Conservation (phyloP, 1,140 invertebrate genomes). For the Nasonia longicornis region DNA sequence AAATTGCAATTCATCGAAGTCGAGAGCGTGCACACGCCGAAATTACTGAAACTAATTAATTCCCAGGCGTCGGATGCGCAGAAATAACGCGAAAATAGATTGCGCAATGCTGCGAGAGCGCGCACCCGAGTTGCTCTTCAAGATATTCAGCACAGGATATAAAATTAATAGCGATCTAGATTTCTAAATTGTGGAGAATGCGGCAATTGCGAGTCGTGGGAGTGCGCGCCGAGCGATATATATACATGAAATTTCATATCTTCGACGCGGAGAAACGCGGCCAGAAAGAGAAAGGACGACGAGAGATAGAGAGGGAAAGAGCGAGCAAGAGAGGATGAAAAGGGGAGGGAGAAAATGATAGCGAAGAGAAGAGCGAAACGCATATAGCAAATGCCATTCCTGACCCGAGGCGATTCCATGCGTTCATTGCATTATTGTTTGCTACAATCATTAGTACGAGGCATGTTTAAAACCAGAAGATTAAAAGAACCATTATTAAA, state of each 20-base stretch:
- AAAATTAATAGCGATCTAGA: slow-evolving; percentile 70
- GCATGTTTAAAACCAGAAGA: not conserved
- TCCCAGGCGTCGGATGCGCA: slow-evolving; percentile 32
- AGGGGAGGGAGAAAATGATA: slow-evolving; percentile 26
- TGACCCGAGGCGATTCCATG: slow-evolving; percentile 60
- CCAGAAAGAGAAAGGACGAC: slow-evolving; percentile 47
- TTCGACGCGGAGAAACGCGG: slow-evolving; percentile 54
- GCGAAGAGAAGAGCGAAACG: slow-evolving; percentile 46
- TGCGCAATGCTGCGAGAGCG: slow-evolving; percentile 24
- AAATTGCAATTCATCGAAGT: slow-evolving; percentile 41
- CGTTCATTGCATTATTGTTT: slow-evolving; percentile 66
- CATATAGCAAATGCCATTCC: slow-evolving; percentile 61
- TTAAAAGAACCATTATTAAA: not conserved
- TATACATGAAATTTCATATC: slow-evolving; percentile 63
- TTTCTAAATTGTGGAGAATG: slow-evolving; percentile 68
- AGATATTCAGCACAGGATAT: slow-evolving; percentile 56
- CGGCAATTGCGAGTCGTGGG: slow-evolving; percentile 65
- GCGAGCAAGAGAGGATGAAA: slow-evolving; percentile 33
- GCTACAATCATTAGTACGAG: slow-evolving; percentile 57
- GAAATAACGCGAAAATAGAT: slow-evolving; percentile 38
- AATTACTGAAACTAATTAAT: slow-evolving; percentile 44
- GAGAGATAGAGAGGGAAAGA: not conserved
- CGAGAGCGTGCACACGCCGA: not conserved
- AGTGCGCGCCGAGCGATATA: slow-evolving; percentile 57
- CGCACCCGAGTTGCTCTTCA: slow-evolving; percentile 39